phyloP scores from a whole-genome alignment of 2,888 invertebrate genomes.

The Amphipyra tragopoginis region DNA sequence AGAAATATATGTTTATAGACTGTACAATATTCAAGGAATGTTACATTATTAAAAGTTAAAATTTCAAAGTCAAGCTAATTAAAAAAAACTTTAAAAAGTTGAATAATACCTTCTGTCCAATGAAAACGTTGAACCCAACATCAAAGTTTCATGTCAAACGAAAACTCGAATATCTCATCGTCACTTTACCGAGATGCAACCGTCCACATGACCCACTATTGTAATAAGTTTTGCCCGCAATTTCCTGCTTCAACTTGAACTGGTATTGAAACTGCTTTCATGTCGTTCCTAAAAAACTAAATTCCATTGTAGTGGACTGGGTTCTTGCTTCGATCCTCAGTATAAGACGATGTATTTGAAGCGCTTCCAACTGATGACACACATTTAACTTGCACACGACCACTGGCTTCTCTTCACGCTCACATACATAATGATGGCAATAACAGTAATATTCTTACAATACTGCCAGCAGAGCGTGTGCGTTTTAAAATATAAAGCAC shows the following conservation, averaged over 20 bases:
- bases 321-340: conserved; percentile 1
- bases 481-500: not conserved
- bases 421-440: conserved; percentile 7
- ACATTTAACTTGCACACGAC: conserved; percentile 13
- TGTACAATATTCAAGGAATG: not conserved
- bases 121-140: too few species aligned
- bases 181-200: not conserved
- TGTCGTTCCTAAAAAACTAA: conserved; percentile 6
- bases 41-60: too few species aligned
- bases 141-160: not conserved
- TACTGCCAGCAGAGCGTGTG: not conserved
- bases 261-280: conserved; percentile 1
- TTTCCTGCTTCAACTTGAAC: conserved; percentile 7
- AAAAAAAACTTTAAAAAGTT: too few species aligned
- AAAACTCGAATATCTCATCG: not conserved
- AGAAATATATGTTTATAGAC: not conserved
- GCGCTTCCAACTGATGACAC: conserved; percentile 5
- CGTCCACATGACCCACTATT: not conserved
- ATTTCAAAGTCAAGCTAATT: too few species aligned
- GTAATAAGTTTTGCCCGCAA: conserved; percentile 14
- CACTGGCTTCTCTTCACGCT: not conserved
- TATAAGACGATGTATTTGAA: conserved; percentile 7
- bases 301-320: not conserved
- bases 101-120: too few species aligned
- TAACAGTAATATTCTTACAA: conserved; percentile 12